Evolutionary conservation across 2,888 invertebrate species (phyloP).

Genomic region (Caenorhabditis angaria): DNA sequence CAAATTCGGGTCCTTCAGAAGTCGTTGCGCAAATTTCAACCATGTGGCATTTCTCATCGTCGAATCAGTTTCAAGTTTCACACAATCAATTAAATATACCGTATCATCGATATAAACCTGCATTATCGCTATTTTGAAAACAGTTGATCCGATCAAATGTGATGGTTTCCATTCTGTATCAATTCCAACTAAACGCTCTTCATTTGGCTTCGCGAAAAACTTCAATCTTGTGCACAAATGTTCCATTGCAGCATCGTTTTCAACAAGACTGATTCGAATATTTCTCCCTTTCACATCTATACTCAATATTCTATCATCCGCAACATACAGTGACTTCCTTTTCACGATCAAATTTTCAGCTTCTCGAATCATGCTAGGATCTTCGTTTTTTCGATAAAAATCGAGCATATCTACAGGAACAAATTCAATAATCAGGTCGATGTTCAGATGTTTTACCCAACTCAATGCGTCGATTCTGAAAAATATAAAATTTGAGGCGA

Average conservation of each 20-base stretch:
- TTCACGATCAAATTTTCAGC: conserved; percentile 13
- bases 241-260: conserved; percentile 9
- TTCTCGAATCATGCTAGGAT: conserved; percentile 9
- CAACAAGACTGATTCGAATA: conserved; percentile 15
- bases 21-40: conserved; percentile 31
- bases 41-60: conserved; percentile 24
- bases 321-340: conserved; percentile 10
- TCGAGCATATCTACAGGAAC: conserved; percentile 21
- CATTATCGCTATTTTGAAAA: conserved; percentile 43
- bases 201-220: neutral
- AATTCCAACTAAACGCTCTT: conserved; percentile 27
- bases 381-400: conserved; percentile 16
- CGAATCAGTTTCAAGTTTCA: conserved; percentile 20
- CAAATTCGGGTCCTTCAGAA: conserved; percentile 27
- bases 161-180: conserved; percentile 52
- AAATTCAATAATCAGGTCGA: neutral
- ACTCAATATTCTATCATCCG: neutral
- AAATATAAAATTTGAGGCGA: no score
- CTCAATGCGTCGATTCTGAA: conserved; percentile 35
- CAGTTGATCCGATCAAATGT: conserved; percentile 12
- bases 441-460: conserved; percentile 9
- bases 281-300: neutral
- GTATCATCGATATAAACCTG: conserved; percentile 32
- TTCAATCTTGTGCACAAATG: conserved; percentile 11
- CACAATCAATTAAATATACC: conserved; percentile 44